Conservation (phyloP, 2,797 vertebrate genomes). For the Lepus oiostolus region DNA sequence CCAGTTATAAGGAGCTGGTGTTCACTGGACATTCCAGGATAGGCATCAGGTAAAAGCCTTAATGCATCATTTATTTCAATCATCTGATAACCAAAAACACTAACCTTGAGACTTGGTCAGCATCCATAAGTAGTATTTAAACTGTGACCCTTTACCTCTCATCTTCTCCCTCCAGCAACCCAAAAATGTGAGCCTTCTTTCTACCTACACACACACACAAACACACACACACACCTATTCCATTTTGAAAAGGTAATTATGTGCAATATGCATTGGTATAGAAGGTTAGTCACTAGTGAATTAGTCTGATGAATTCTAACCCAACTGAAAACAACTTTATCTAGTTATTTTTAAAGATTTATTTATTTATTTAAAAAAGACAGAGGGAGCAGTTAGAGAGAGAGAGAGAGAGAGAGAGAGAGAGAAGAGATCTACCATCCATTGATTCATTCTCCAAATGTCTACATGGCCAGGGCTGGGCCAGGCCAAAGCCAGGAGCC, state of each 20-base stretch:
- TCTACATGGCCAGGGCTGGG: no score
- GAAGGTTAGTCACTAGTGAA: background rate
- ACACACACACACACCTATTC: background rate
- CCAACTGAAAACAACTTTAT: background rate
- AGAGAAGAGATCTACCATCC: no score
- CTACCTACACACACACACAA: background rate
- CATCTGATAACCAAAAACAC: background rate
- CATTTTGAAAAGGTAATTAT: conserved; percentile 40
- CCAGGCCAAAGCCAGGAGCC: no score
- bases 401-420: no score
- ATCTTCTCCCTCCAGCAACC: background rate
- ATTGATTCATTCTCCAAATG: no score
- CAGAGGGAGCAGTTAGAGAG: no score
- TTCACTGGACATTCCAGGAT: background rate
- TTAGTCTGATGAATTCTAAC: background rate
- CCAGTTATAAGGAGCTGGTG: conserved; percentile 27
- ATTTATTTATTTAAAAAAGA: no score
- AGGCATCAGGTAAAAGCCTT: background rate
- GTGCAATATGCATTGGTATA: background rate
- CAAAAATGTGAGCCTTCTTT: background rate
- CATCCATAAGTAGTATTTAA: conserved; percentile 13
- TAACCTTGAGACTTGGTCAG: background rate
- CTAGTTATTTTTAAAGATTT: no score
- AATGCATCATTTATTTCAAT: background rate
- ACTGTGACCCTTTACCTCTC: background rate